Conservation (phyloP, 1,140 invertebrate genomes). For the Holcopasites calliopsidis region DNA sequence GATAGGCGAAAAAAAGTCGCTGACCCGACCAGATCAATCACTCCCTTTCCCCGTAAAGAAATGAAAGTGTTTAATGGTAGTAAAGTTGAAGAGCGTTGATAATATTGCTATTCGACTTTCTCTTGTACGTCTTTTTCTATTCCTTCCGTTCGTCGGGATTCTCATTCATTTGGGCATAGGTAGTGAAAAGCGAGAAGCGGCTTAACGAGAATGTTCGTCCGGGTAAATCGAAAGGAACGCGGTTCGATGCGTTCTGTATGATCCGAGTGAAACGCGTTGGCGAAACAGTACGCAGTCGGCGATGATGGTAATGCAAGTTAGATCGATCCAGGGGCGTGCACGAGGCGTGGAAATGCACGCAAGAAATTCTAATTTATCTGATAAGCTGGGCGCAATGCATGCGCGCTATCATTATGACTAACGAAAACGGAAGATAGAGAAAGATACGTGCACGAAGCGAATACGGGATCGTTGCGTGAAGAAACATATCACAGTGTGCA, state of each 20-base stretch:
- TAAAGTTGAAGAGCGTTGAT: too few species aligned
- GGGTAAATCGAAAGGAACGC: slow-evolving; percentile 6
- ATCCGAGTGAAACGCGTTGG: not conserved
- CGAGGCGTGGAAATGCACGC: not conserved
- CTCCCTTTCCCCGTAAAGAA: too few species aligned
- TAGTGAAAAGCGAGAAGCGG: too few species aligned
- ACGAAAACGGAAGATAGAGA: too few species aligned
- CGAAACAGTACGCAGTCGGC: not conserved
- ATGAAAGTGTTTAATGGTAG: too few species aligned
- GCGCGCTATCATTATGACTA: not conserved
- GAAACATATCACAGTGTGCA: too few species aligned
- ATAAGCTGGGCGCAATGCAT: not conserved
- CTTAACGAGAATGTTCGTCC: not conserved
- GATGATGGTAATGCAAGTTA: too few species aligned
- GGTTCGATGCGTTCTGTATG: not conserved
- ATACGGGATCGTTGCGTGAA: not conserved
- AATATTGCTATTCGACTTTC: too few species aligned
- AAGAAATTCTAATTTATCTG: not conserved
- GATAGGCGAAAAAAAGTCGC: not conserved
- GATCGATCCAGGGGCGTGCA: slow-evolving; percentile 2
- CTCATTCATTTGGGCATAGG: too few species aligned
- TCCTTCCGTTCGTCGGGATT: too few species aligned
- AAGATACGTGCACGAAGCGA: not conserved
- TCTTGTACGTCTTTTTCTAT: too few species aligned
- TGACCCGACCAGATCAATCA: too few species aligned